Conservation (phyloP, 2,888 invertebrate species). For the Metallyticus violacea region DNA sequence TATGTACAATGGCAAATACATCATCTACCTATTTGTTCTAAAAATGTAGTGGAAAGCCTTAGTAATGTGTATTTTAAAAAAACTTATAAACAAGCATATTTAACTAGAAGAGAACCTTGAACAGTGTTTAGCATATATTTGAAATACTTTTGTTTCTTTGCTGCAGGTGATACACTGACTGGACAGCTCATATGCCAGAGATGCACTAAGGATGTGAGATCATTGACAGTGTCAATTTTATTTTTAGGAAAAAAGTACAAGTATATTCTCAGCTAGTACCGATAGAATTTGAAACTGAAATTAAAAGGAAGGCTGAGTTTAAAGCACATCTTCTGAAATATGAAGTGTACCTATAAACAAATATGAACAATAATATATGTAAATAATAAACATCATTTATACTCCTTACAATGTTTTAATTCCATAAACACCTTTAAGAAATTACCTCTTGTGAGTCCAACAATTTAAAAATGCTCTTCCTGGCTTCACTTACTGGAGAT, state of each 20-base stretch:
- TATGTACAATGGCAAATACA: too few relatives aligned
- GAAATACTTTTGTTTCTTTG: constrained; percentile 28
- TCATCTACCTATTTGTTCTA: too few relatives aligned
- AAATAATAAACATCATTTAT: not conserved
- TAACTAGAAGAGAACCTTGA: too few relatives aligned
- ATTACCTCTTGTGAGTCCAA: too few relatives aligned
- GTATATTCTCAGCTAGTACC: constrained; percentile 60
- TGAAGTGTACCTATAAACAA: not conserved
- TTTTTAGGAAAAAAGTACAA: constrained; percentile 57
- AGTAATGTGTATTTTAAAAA: too few relatives aligned
- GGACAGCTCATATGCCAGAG: constrained; percentile 74
- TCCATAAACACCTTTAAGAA: not conserved
- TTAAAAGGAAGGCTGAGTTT: too few relatives aligned
- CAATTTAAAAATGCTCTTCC: too few relatives aligned
- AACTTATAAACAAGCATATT: too few relatives aligned
- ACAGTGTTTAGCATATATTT: not conserved
- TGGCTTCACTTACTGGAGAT: too few relatives aligned
- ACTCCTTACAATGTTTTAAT: not conserved
- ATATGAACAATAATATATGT: not conserved
- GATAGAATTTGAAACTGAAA: constrained; percentile 48
- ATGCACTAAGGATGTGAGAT: constrained; percentile 70
- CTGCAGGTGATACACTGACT: constrained; percentile 55
- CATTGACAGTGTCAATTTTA: constrained; percentile 65
- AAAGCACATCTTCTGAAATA: not conserved
- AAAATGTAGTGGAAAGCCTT: too few relatives aligned